These are phyloP conservation scores for Rana temporaria DNA, from an alignment of 2,113 vertebrate genomes.

Conservation along the genomic window DNA sequence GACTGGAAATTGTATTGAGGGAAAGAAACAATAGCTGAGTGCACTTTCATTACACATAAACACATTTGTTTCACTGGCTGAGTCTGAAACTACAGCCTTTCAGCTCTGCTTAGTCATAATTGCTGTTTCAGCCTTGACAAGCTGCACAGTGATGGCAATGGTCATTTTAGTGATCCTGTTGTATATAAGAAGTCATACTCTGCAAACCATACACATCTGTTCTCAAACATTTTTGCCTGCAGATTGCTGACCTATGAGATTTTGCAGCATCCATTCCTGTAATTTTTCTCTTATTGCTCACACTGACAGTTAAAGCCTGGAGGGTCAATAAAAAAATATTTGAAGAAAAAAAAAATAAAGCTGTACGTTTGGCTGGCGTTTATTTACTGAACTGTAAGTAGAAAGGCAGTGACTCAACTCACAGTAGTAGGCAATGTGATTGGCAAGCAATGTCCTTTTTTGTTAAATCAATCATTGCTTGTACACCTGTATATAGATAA, in stretches of 20 bases:
- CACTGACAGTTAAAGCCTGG: constrained; percentile 26
- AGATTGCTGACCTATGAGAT: constrained; percentile 38
- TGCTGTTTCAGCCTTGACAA: neutral
- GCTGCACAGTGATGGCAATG: neutral
- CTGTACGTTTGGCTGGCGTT: constrained; percentile 12
- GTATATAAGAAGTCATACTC: neutral
- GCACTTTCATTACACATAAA: neutral
- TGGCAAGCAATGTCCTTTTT: neutral
- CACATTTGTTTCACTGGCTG: neutral
- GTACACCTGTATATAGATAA: too few species aligned
- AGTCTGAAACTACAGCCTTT: neutral
- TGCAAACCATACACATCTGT: constrained; percentile 40
- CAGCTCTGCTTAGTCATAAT: neutral
- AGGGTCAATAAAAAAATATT: constrained; percentile 14
- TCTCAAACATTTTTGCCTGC: constrained; percentile 6
- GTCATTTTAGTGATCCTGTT: constrained; percentile 18
- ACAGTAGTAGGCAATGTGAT: constrained; percentile 1
- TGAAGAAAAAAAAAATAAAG: neutral
- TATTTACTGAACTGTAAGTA: constrained; percentile 41
- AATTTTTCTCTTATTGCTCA: constrained; percentile 11
- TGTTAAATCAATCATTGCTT: neutral
- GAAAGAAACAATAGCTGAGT: neutral
- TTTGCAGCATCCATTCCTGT: constrained; percentile 1
- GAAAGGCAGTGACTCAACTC: constrained; percentile 5
- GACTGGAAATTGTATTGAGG: neutral